A percentile compares a stretch with the other conserved stretches of the same genome.
Evolutionary conservation across 1,140 invertebrate genomes (phyloP).

Genomic region (Stenopsyche tienmushanensis): DNA sequence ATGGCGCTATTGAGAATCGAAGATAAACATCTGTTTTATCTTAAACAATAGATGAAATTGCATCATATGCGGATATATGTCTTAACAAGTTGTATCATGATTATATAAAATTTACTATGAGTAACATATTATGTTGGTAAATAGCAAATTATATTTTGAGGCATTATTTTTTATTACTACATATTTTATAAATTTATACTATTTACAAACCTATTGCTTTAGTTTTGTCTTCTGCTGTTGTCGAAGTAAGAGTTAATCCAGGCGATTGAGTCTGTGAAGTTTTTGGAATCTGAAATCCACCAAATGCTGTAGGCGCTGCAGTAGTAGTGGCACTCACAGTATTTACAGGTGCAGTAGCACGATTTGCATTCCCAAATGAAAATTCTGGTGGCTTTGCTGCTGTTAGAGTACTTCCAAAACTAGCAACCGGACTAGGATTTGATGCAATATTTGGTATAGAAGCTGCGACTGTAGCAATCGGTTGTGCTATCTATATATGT

Average conservation of each 20-base stretch:
- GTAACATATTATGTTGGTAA: no score
- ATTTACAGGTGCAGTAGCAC: neutral
- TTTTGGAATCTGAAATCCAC: slow-evolving; percentile 13
- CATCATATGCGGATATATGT: no score
- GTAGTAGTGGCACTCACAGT: neutral
- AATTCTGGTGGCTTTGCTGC: neutral
- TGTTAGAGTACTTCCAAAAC: neutral
- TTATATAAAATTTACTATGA: no score
- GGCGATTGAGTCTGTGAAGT: neutral
- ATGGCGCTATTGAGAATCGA: no score
- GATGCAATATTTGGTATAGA: neutral
- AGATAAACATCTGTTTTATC: no score
- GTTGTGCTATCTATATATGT: no score
- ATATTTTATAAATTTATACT: no score
- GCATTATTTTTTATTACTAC: no score
- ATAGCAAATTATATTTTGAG: no score
- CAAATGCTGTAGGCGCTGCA: neutral
- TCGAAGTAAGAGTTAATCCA: neutral
- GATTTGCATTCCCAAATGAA: neutral
- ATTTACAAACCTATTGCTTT: no score
- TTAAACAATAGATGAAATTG: no score
- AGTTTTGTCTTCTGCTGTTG: neutral
- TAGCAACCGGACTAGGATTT: neutral
- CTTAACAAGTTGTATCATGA: no score
- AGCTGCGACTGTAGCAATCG: neutral